These are phyloP conservation scores for Trichomycterus rosablanca DNA, from an alignment of 2,113 vertebrate species.

Conservation along the genomic window DNA sequence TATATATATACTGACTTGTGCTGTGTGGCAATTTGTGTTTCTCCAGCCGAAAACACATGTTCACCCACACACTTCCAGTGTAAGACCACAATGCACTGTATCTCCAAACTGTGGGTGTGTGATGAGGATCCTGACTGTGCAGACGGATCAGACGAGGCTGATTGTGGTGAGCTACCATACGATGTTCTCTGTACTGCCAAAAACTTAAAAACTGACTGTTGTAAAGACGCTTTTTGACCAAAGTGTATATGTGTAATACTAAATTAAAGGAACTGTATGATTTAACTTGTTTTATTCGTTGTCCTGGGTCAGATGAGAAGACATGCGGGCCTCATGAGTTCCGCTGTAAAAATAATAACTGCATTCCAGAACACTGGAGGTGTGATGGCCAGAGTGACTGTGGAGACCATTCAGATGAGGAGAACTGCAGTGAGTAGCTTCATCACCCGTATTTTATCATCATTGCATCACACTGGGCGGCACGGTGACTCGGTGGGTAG, in stretches of 20 bases:
- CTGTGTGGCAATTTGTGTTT: neutral
- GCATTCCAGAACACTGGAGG: conserved; percentile 95
- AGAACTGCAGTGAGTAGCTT: conserved; percentile 81
- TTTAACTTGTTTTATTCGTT: conserved; percentile 42
- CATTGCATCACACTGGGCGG: too few species aligned
- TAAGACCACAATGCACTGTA: conserved; percentile 94
- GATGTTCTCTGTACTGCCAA: too few species aligned
- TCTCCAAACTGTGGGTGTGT: conserved; percentile 97
- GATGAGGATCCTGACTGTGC: conserved; percentile 96
- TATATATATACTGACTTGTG: too few species aligned
- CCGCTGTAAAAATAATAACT: conserved; percentile 96
- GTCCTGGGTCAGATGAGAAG: conserved; percentile 86
- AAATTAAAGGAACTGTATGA: neutral
- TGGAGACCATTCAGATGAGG: conserved; percentile 94
- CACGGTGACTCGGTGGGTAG: too few species aligned
- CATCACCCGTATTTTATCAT: neutral
- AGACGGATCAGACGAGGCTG: conserved; percentile 94
- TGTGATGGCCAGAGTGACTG: conserved; percentile 97
- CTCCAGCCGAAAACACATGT: conserved; percentile 93
- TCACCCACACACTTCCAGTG: conserved; percentile 96
- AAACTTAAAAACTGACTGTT: too few species aligned
- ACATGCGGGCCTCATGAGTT: conserved; percentile 96
- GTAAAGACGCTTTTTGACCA: too few species aligned
- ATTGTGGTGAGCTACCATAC: conserved; percentile 82
- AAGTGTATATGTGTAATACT: neutral